Evolutionary conservation across 2,888 invertebrate genomes (phyloP), one percentile per base, ranked within the genome.

Genomic region (Orgyia antiqua): DNA sequence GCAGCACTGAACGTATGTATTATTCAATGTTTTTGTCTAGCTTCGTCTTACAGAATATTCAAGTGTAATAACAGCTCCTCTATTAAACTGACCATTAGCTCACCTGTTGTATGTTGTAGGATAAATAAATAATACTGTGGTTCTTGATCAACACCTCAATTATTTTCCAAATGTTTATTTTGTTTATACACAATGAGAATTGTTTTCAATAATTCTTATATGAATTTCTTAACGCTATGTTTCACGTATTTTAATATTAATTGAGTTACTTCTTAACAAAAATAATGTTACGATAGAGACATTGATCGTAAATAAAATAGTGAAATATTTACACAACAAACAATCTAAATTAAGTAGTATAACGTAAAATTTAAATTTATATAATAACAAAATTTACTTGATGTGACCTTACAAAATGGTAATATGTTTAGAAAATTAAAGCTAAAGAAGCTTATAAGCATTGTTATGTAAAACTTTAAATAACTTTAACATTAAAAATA

Each of bases 301-400:
- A 63, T 66, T 65, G 63, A 66, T 62, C 52, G 58, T 68, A 75
- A 77, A 72, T 63, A 71, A 70, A 68, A 65, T 66, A 68, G 59
- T 55, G 58, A 71, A 69, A 59, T 83, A 83, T 83, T 76, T 83
- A 83, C 83, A 82, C 68, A 83, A 83, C 79, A n/a, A n/a, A n/a
- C n/a, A 76, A 74, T 62, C 55, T 66, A 69, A 68, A 62, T 52
- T 64, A 68, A 61, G 60, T 70, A 70, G 53, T 53, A 48, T 65
- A 75, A 76, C 63, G 46, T 76, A 75, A 72, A 75, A 68, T 72
- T 51, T 66, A 63, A 55, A 64, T 68, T 58, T 62, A 59, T 70
- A 58, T 59, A 58, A 66, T 78, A 82, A 80, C 82, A 78, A 70
- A 51, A 58, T 53, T 53, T 55, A 57, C 56, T 61, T 62, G 41